Conservation (phyloP, 2,888 invertebrate species). For the Phania funesta region DNA sequence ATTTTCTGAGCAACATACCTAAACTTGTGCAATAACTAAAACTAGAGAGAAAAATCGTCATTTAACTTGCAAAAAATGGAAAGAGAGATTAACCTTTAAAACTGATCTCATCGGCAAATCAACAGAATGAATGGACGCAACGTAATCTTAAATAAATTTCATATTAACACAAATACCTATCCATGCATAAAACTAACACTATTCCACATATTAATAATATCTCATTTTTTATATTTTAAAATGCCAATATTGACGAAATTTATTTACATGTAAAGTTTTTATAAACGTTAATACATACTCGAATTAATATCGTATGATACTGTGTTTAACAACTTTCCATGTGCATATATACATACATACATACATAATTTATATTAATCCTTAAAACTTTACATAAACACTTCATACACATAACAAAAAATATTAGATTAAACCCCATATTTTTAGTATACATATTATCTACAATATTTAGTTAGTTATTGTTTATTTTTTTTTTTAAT, state of each 20-base stretch:
- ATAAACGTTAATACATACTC: not conserved
- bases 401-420: not conserved
- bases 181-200: constrained; percentile 21
- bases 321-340: constrained; percentile 23
- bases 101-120: constrained; percentile 56
- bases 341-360: constrained; percentile 5
- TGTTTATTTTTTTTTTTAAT: constrained; percentile 26
- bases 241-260: not conserved
- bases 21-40: constrained; percentile 61
- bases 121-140: constrained; percentile 23
- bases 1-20: constrained; percentile 67
- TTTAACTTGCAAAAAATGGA: constrained; percentile 9
- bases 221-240: not conserved
- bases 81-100: constrained; percentile 54
- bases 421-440: not conserved
- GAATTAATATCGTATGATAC: constrained; percentile 50
- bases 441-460: not conserved
- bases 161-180: constrained; percentile 33
- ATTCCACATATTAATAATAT: not conserved
- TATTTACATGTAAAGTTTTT: not conserved
- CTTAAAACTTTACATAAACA: not conserved
- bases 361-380: not conserved
- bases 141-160: constrained; percentile 35
- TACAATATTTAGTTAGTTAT: constrained; percentile 32
- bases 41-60: not conserved